Percentiles rank a stretch among this genome's conserved stretches.
These are phyloP conservation scores for Fopius arisanus DNA, from an alignment of 1,140 invertebrate species.

Conservation along the genomic window DNA sequence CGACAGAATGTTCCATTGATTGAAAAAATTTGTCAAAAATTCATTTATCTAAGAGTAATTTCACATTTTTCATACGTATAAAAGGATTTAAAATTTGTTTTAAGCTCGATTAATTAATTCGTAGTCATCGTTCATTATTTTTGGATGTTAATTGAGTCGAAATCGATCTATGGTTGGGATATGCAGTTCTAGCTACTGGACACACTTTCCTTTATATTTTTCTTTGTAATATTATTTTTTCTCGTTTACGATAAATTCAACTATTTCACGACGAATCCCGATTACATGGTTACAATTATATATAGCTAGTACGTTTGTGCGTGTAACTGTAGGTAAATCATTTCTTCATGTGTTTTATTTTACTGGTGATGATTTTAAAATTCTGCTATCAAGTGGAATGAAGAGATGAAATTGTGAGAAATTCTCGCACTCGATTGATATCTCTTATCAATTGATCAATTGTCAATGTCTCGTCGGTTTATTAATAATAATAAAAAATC, in stretches of 20 bases:
- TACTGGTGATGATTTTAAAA: not conserved
- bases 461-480: not conserved
- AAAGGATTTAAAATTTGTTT: not conserved
- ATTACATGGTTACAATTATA: slow-evolving; percentile 38
- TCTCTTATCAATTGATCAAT: not conserved
- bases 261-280: slow-evolving; percentile 30
- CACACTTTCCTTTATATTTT: slow-evolving; percentile 24
- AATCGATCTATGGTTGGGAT: slow-evolving; percentile 3
- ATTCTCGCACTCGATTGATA: no score
- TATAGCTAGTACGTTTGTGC: slow-evolving; percentile 39
- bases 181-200: slow-evolving; percentile 20
- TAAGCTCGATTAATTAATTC: slow-evolving; percentile 32
- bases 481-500: not conserved
- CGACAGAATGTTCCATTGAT: not conserved
- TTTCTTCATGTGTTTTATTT: not conserved
- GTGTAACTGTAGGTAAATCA: slow-evolving; percentile 33
- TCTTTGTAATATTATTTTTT: slow-evolving; percentile 25
- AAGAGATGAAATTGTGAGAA: not conserved
- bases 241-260: not conserved
- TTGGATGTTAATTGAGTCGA: not conserved
- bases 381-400: not conserved
- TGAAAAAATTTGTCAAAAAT: not conserved
- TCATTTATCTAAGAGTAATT: slow-evolving; percentile 13
- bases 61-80: not conserved
- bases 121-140: not conserved